Evolutionary conservation across 2,797 vertebrate genomes (phyloP), one percentile per base, ranked within the genome.

Genomic region (Centropyge bicolor): DNA sequence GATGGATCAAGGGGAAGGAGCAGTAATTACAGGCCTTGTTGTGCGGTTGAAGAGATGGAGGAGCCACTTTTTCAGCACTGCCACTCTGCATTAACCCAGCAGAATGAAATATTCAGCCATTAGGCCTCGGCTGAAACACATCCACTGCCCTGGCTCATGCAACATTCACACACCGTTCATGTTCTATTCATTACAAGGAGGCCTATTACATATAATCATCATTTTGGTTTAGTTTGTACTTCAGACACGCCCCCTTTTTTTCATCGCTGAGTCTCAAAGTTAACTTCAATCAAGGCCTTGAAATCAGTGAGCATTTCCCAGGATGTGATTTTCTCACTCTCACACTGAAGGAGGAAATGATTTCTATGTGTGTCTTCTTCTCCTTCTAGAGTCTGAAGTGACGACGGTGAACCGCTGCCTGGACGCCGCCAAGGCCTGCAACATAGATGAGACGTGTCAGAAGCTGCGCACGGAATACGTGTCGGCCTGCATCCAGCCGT

Each of bases 371-470:
- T 77, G 19, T 82, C 55, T 74, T 57, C 16, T 55, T 66, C 70
- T 70, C 17, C 27, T 62, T 38, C 8, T 27, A 98, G 98, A 97
- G 9, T 96, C 96, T 0, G 97, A 96, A 73, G 95, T 96, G 43
- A 93, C 94, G 22, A 96, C 92, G 6, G 95, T 95, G 76, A 99
- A 99, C 91, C 96, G 96, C 19, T 99, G 98, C 65, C 95, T 99
- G 93, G 97, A 97, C 0, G 98, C 98, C 0, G 98, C 98, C 79
- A 98, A 99, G 79, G 97, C 97, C 20, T 99, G 98, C 83, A 98
- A 99, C 0, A 96, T 97, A 40, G 96, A 99, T 0, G 95, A 97
- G 92, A 94, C 91, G 9, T 99, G 98, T 92, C 97, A 98, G 90
- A 96, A 95, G 82, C 94, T 98, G 19, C 95, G 98, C 6, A 97